These are phyloP conservation scores for Penaeus chinensis DNA, from an alignment of 1,140 invertebrate genomes.

Conservation along the genomic window DNA sequence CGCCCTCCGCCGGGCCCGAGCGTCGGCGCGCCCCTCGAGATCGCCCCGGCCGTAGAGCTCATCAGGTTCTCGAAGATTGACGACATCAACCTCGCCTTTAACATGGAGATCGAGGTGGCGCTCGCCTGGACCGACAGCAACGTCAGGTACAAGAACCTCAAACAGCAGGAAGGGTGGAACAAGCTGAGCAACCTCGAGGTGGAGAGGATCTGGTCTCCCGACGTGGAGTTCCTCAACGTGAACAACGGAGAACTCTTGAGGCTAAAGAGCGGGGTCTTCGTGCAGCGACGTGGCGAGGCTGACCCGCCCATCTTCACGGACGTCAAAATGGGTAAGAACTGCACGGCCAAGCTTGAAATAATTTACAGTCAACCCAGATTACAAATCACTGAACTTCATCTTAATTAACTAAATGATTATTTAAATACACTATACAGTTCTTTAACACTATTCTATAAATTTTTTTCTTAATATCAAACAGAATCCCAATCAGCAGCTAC, in stretches of 20 bases:
- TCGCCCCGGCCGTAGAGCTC: constrained; percentile 32
- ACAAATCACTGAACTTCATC: neutral
- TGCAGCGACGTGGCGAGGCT: neutral
- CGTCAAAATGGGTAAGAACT: constrained; percentile 32
- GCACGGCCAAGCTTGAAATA: neutral
- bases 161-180: constrained; percentile 38
- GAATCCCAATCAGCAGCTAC: no score
- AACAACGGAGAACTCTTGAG: constrained; percentile 27
- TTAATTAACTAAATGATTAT: neutral
- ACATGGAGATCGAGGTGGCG: constrained; percentile 45
- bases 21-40: constrained; percentile 13
- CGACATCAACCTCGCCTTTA: constrained; percentile 47
- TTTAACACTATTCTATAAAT: no score
- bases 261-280: constrained; percentile 17
- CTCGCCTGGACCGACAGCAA: constrained; percentile 29
- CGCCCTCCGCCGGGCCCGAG: constrained; percentile 32
- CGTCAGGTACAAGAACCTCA: constrained; percentile 21
- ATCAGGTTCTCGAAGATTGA: constrained; percentile 49
- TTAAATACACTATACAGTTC: neutral
- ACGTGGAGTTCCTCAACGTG: constrained; percentile 44
- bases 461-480: no score
- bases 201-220: constrained; percentile 33
- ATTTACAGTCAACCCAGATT: neutral
- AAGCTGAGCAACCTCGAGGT: constrained; percentile 16
- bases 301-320: constrained; percentile 32